phyloP scores from a whole-genome alignment of 2,797 vertebrate genomes.

The Rhabdomys pumilio region DNA sequence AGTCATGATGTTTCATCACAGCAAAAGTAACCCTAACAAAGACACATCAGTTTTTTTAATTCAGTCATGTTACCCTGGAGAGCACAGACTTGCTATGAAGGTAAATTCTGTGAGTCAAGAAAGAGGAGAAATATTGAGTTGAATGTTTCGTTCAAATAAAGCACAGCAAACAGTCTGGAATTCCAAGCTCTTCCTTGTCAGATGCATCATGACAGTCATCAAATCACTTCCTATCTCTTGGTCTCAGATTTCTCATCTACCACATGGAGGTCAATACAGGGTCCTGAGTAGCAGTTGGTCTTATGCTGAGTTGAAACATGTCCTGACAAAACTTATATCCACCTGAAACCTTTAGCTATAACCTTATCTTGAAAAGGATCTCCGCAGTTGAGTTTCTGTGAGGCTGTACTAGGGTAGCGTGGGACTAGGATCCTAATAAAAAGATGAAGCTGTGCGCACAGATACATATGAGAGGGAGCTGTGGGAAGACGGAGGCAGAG shows the following conservation, averaged over 20 bases:
- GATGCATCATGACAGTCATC: neutral
- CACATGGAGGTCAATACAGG: neutral
- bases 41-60: neutral
- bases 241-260: conserved; percentile 3
- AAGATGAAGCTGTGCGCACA: neutral
- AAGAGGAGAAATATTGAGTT: conserved; percentile 9
- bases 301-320: neutral
- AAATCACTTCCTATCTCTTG: neutral
- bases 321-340: neutral
- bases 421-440: neutral
- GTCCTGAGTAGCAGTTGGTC: neutral
- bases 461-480: neutral
- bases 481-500: neutral
- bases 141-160: conserved; percentile 37
- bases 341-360: neutral
- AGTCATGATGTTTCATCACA: neutral
- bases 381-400: neutral
- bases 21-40: neutral
- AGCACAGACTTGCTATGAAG: neutral
- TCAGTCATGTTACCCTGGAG: neutral
- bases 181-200: neutral
- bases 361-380: neutral
- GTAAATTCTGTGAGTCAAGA: neutral
- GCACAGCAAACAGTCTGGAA: neutral
- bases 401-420: neutral